Conservation (phyloP, 2,797 vertebrate species). For the Euthynnus affinis region DNA sequence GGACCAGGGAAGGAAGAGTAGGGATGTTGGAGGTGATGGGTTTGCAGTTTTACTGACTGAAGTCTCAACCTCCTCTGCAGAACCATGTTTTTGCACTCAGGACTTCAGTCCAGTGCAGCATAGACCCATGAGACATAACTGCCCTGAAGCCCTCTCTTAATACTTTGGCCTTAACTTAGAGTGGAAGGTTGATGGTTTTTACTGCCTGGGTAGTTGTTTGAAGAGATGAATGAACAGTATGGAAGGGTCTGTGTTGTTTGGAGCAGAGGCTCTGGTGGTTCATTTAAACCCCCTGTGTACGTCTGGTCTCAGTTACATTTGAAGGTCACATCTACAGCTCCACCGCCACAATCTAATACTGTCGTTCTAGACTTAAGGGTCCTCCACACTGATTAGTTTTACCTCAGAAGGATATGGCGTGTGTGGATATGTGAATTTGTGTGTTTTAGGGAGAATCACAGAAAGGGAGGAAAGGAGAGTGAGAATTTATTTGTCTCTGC, state of each 20-base stretch:
- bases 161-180: conserved; percentile 58
- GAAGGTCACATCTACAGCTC: conserved; percentile 73
- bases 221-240: conserved; percentile 54
- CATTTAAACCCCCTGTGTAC: conserved; percentile 56
- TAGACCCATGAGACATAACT: conserved; percentile 47
- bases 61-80: conserved; percentile 31
- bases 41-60: conserved; percentile 44
- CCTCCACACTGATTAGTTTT: conserved; percentile 77
- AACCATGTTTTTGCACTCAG: conserved; percentile 29
- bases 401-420: conserved; percentile 52
- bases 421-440: conserved; percentile 18
- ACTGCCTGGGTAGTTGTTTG: conserved; percentile 54
- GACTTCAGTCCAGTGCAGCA: conserved; percentile 34
- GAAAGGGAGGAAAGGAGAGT: background rate
- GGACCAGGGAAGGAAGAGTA: conserved; percentile 55
- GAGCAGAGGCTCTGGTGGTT: conserved; percentile 30
- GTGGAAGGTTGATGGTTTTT: conserved; percentile 60
- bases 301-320: conserved; percentile 58
- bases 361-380: conserved; percentile 65
- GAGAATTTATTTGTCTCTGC: conserved; percentile 18
- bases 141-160: conserved; percentile 49
- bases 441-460: background rate
- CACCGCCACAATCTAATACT: conserved; percentile 46
- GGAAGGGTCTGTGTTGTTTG: conserved; percentile 40
- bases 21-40: conserved; percentile 58